Conservation (phyloP, 1,140 invertebrate species). For the Drosophila orena region DNA sequence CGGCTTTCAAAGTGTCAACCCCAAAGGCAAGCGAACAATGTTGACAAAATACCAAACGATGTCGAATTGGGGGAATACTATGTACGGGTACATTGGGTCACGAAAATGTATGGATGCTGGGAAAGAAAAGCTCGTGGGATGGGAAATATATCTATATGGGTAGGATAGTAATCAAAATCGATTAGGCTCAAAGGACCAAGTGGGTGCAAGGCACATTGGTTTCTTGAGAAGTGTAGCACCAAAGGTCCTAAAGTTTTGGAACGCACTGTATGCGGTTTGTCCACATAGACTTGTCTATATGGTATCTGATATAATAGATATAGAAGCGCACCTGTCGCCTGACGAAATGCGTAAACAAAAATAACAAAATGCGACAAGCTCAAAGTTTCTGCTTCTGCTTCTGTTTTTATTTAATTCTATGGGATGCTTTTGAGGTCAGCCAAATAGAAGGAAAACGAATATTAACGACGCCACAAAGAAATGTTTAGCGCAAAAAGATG, state of each 20-base stretch:
- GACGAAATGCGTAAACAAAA: conserved; percentile 73
- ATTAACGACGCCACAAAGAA: conserved; percentile 77
- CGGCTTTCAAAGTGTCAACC: conserved; percentile 60
- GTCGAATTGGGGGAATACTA: conserved; percentile 48
- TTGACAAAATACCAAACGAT: conserved; percentile 67
- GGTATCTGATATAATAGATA: conserved; percentile 54
- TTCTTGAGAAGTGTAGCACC: neutral
- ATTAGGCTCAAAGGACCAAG: neutral
- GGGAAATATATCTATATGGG: too few relatives aligned
- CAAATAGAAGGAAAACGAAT: conserved; percentile 34
- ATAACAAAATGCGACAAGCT: conserved; percentile 77
- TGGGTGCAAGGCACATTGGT: too few relatives aligned
- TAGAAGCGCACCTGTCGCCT: conserved; percentile 74
- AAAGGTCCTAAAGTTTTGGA: neutral
- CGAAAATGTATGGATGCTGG: conserved; percentile 3
- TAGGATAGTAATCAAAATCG: too few relatives aligned
- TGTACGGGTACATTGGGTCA: conserved; percentile 5
- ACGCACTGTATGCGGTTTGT: conserved; percentile 16
- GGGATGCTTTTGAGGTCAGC: conserved; percentile 69
- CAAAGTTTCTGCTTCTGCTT: conserved; percentile 45
- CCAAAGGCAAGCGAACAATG: conserved; percentile 54
- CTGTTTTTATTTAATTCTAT: conserved; percentile 33
- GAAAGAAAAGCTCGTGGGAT: too few relatives aligned
- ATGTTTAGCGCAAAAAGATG: conserved; percentile 64
- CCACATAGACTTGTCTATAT: conserved; percentile 22